phyloP scores from a whole-genome alignment of 2,888 invertebrate species.

The Ennomos fuscantarius region DNA sequence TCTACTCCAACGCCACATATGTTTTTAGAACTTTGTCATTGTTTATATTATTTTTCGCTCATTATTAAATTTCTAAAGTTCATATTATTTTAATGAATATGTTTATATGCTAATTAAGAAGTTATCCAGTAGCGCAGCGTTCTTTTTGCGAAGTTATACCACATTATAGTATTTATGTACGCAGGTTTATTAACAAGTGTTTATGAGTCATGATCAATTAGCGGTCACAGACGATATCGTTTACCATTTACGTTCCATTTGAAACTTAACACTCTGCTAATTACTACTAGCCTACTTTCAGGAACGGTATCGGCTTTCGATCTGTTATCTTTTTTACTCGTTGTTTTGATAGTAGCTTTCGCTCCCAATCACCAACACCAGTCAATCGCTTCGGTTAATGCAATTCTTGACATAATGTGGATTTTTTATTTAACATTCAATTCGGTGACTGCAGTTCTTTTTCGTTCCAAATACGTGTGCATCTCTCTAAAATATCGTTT shows the following conservation, averaged over 20 bases:
- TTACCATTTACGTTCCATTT: conserved; percentile 34
- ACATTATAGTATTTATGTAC: conserved; percentile 4
- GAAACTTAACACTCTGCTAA: conserved; percentile 29
- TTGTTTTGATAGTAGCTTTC: conserved; percentile 19
- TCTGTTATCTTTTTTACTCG: conserved; percentile 23
- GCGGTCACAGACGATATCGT: conserved; percentile 29
- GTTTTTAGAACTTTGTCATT: conserved; percentile 5
- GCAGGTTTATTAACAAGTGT: conserved; percentile 33
- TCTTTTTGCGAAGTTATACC: conserved; percentile 4
- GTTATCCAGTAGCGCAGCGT: background rate
- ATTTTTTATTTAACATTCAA: no score
- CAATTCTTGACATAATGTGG: no score
- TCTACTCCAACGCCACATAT: background rate
- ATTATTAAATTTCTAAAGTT: no score
- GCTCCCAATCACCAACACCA: conserved; percentile 4
- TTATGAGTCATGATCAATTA: conserved; percentile 41
- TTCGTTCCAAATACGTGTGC: no score
- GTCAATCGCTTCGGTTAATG: background rate
- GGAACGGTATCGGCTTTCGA: conserved; percentile 19
- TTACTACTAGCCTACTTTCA: conserved; percentile 28
- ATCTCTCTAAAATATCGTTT: no score
- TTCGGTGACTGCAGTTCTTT: no score
- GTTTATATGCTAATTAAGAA: background rate
- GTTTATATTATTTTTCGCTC: no score
- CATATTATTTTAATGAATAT: no score